phyloP scores from a whole-genome alignment of 2,113 vertebrate genomes.

The Bos taurus region DNA sequence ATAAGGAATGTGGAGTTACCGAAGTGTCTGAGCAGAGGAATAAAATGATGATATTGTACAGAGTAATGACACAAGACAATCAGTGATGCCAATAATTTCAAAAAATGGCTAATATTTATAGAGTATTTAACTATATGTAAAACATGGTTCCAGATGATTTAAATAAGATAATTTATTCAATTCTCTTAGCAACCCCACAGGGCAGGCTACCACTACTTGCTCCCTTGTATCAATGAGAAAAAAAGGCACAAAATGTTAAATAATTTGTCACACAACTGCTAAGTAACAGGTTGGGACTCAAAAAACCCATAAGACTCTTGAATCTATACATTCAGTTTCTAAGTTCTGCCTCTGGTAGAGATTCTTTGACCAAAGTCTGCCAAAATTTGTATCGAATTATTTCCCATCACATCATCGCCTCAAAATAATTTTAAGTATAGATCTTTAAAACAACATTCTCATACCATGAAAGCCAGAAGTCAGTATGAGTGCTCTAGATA shows the following conservation, averaged over 20 bases:
- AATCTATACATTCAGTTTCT: neutral
- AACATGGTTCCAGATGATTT: neutral
- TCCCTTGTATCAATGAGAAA: neutral
- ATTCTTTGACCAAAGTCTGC: neutral
- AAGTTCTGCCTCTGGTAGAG: neutral
- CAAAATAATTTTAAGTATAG: slow-evolving; percentile 25
- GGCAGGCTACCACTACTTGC: neutral
- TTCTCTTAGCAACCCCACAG: neutral
- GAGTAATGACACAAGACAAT: neutral
- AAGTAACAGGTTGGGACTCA: neutral
- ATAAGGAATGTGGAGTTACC: neutral
- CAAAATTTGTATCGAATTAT: neutral
- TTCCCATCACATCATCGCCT: neutral
- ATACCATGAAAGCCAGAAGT: neutral
- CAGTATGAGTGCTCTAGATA: neutral
- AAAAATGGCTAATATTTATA: neutral
- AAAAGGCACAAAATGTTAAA: slow-evolving; percentile 5
- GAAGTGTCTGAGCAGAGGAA: neutral
- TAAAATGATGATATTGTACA: neutral
- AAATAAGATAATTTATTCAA: neutral
- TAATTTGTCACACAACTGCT: neutral
- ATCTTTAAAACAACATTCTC: neutral
- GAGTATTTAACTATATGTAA: neutral
- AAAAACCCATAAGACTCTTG: neutral
- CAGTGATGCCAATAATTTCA: neutral